Evolutionary conservation across 2,113 vertebrate species (phyloP).

Genomic region (Danionella cerebrum): DNA sequence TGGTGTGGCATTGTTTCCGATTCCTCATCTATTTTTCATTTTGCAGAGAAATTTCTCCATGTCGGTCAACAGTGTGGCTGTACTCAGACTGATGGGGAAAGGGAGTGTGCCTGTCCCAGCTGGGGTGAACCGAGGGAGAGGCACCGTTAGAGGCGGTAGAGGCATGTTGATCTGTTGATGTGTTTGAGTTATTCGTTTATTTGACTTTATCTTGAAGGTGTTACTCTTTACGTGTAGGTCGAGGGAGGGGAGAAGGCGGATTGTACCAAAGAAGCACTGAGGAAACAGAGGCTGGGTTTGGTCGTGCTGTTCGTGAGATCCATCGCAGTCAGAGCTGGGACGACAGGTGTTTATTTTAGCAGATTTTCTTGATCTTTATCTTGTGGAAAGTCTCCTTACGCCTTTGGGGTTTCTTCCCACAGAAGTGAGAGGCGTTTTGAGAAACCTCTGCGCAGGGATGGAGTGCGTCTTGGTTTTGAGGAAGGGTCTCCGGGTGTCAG

Average conservation of each 20-base stretch:
- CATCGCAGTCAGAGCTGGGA: constrained; percentile 92
- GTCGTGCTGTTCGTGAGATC: constrained; percentile 75
- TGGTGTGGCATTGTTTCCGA: background rate
- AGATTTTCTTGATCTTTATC: background rate
- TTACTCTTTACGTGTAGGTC: constrained; percentile 55
- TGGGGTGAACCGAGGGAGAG: constrained; percentile 74
- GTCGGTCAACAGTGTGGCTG: constrained; percentile 90
- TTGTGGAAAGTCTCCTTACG: background rate
- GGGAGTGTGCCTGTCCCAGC: constrained; percentile 67
- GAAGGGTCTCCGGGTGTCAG: constrained; percentile 60
- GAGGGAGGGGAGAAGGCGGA: constrained; percentile 80
- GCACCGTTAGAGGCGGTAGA: constrained; percentile 73
- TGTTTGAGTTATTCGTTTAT: background rate
- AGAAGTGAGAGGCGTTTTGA: constrained; percentile 83
- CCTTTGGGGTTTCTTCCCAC: constrained; percentile 12
- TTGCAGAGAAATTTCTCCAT: constrained; percentile 89
- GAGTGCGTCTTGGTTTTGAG: constrained; percentile 77
- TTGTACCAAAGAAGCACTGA: constrained; percentile 93
- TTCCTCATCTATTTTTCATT: background rate
- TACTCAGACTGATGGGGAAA: constrained; percentile 88
- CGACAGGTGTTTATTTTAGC: constrained; percentile 67
- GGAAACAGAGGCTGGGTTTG: constrained; percentile 75
- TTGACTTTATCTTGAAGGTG: background rate
- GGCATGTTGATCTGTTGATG: constrained; percentile 55
- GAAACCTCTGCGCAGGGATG: constrained; percentile 77